These are phyloP conservation scores for Peromyscus attwateri DNA, from an alignment of 2,797 vertebrate genomes.

Conservation along the genomic window DNA sequence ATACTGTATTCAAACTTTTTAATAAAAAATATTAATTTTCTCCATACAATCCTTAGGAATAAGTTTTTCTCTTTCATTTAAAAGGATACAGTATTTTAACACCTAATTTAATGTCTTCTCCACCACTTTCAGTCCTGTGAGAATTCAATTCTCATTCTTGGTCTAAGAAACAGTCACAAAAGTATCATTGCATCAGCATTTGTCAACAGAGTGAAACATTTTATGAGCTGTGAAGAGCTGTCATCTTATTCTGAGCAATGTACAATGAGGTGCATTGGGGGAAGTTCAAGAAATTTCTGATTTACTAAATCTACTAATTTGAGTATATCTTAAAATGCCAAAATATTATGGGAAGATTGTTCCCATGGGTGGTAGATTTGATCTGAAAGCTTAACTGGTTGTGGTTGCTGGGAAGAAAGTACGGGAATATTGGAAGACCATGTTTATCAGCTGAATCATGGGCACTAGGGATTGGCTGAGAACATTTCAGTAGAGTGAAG, in stretches of 20 bases:
- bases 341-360: constrained; percentile 66
- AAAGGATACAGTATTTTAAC: not conserved
- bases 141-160: constrained; percentile 6
- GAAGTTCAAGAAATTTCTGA: constrained; percentile 49
- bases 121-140: not conserved
- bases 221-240: constrained; percentile 35
- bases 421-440: constrained; percentile 18
- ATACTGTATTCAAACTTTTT: not conserved
- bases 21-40: constrained; percentile 1
- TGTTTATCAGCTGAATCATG: constrained; percentile 72
- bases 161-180: constrained; percentile 1
- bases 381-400: constrained; percentile 46
- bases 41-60: not conserved
- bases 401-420: constrained; percentile 55
- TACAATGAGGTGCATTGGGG: constrained; percentile 7
- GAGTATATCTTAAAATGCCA: constrained; percentile 61
- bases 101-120: not conserved
- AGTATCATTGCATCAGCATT: not conserved
- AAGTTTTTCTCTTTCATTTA: not conserved
- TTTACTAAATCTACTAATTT: constrained; percentile 64
- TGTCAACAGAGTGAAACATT: not conserved
- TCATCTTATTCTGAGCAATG: constrained; percentile 31
- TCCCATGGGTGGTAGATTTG: constrained; percentile 59
- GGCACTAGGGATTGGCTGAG: constrained; percentile 68
- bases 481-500: constrained; percentile 63